A percentile compares a stretch with the other conserved stretches of the same genome.
Conservation (phyloP, 1,140 invertebrate species). For the Pollicipes pollicipes region DNA sequence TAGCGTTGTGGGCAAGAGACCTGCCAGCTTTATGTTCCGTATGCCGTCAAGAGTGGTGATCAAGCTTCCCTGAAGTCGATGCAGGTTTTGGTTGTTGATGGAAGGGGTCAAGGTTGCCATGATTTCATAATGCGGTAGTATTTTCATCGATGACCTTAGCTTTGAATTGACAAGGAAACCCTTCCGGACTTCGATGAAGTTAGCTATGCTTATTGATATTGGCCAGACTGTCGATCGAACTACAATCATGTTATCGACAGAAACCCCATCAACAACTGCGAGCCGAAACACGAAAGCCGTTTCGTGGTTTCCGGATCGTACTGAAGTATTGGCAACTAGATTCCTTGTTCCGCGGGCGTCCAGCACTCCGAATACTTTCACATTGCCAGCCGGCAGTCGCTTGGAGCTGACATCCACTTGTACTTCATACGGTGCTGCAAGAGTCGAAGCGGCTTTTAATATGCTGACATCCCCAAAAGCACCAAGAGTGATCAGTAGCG, state of each 20-base stretch:
- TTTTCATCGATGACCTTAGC: not conserved
- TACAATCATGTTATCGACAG: not conserved
- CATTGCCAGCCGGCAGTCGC: not conserved
- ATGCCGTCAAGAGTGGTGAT: not conserved
- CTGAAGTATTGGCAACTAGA: not conserved
- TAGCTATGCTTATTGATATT: not conserved
- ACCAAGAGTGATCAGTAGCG: not conserved
- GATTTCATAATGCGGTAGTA: not conserved
- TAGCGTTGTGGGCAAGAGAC: not conserved
- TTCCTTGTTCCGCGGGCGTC: not conserved
- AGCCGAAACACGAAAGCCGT: not conserved
- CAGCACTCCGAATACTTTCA: not conserved
- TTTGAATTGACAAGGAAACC: not conserved
- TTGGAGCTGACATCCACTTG: not conserved
- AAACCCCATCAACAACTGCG: not conserved
- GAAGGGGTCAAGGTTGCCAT: not conserved
- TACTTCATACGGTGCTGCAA: not conserved
- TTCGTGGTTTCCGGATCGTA: not conserved
- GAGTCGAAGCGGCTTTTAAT: not conserved
- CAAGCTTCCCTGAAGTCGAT: not conserved
- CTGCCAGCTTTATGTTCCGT: not conserved
- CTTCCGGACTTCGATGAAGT: not conserved
- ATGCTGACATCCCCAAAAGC: not conserved
- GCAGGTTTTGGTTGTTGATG: too few relatives aligned
- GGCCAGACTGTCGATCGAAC: not conserved